These are phyloP conservation scores for Dryas iulia DNA, from an alignment of 1,140 invertebrate genomes.

Conservation along the genomic window DNA sequence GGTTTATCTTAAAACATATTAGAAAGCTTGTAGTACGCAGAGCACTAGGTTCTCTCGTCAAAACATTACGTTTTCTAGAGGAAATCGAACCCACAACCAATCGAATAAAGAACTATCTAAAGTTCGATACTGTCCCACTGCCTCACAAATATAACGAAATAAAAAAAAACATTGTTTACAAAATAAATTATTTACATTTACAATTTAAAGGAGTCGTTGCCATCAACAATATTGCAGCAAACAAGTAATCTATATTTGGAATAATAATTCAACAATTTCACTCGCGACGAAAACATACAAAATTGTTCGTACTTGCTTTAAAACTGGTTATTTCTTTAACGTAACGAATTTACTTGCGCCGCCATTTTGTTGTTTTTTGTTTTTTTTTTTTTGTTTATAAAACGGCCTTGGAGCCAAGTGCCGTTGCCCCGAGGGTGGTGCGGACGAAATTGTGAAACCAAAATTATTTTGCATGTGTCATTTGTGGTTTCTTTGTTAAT, in stretches of 20 bases:
- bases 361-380: constrained; percentile 50
- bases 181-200: not conserved
- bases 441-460: constrained; percentile 31
- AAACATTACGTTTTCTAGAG: too few species aligned
- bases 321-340: constrained; percentile 46
- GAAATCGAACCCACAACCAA: too few species aligned
- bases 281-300: constrained; percentile 48
- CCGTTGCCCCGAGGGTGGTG: constrained; percentile 37
- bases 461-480: constrained; percentile 41
- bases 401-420: constrained; percentile 59
- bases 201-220: not conserved
- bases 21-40: too few species aligned
- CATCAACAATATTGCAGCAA: not conserved
- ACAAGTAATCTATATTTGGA: not conserved
- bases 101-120: too few species aligned
- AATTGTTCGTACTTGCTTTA: constrained; percentile 40
- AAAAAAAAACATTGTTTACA: too few species aligned
- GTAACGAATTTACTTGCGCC: constrained; percentile 35
- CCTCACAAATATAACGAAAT: too few species aligned
- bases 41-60: too few species aligned
- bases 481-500: constrained; percentile 45
- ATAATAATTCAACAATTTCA: constrained; percentile 23
- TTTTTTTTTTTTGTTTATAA: too few species aligned
- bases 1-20: too few species aligned
- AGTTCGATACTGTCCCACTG: too few species aligned